These are phyloP conservation scores for Hemistola chrysoprasaria DNA, from an alignment of 2,888 invertebrate species.

Conservation along the genomic window DNA sequence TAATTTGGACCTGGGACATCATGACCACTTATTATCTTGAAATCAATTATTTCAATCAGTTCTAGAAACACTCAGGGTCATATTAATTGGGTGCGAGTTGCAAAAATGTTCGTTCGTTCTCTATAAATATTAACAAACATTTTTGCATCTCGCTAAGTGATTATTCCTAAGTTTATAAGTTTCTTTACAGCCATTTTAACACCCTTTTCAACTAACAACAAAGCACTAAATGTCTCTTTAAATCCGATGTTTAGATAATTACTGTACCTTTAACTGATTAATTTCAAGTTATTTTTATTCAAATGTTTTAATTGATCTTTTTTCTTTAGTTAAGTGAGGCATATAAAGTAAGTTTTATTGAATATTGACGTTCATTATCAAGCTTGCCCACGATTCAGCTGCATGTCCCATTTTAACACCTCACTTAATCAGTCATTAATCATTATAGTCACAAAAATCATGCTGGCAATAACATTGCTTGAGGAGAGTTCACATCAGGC, in stretches of 20 bases:
- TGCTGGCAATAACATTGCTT: slow-evolving; percentile 4
- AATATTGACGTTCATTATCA: slow-evolving; percentile 23
- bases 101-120: no score
- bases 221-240: slow-evolving; percentile 13
- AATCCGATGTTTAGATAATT: slow-evolving; percentile 1
- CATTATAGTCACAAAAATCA: slow-evolving; percentile 1
- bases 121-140: no score
- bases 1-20: not conserved
- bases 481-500: no score
- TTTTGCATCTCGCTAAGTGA: no score
- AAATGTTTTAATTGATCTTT: slow-evolving; percentile 20
- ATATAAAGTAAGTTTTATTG: slow-evolving; percentile 31
- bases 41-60: no score
- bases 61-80: no score
- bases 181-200: slow-evolving; percentile 16
- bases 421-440: slow-evolving; percentile 13
- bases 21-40: no score
- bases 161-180: slow-evolving; percentile 12
- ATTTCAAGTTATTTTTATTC: slow-evolving; percentile 12
- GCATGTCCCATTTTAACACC: slow-evolving; percentile 20
- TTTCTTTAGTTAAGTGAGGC: slow-evolving; percentile 30
- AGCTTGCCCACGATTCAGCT: slow-evolving; percentile 22
- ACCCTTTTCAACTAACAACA: slow-evolving; percentile 9
- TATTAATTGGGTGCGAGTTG: no score
- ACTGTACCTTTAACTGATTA: slow-evolving; percentile 1